A percentile compares a stretch with the other conserved stretches of the same genome.
Evolutionary conservation across 1,140 invertebrate genomes (phyloP).

Genomic region (Papilio xuthus): DNA sequence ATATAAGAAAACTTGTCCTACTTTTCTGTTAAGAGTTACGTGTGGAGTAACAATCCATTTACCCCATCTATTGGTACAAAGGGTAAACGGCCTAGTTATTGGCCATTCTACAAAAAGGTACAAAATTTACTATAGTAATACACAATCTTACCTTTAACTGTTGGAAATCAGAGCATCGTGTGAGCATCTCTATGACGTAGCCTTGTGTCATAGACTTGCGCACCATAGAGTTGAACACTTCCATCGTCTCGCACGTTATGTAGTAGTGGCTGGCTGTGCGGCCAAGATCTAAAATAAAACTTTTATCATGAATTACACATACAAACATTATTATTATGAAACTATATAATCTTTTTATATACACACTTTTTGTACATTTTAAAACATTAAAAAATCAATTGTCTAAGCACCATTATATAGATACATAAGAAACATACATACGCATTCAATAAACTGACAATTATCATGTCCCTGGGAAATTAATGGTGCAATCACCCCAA

Average conservation of each 20-base stretch:
- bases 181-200: slow-evolving; percentile 94
- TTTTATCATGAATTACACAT: neutral
- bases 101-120: neutral
- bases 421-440: no score
- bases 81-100: neutral
- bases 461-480: no score
- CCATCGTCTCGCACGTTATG: slow-evolving; percentile 98
- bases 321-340: no score
- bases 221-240: slow-evolving; percentile 92
- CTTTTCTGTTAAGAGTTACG: no score
- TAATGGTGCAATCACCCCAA: no score
- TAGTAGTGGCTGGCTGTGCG: slow-evolving; percentile 99
- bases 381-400: no score
- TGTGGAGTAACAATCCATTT: no score
- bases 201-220: slow-evolving; percentile 92
- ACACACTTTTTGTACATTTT: no score
- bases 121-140: neutral
- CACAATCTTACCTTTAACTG: slow-evolving; percentile 79
- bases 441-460: no score
- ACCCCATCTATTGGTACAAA: neutral
- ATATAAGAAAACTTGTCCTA: no score
- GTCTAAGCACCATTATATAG: no score
- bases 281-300: slow-evolving; percentile 88
- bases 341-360: no score
- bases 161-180: slow-evolving; percentile 96